Conservation (phyloP, 2,888 invertebrate genomes). For the Ariolimax columbianus region DNA sequence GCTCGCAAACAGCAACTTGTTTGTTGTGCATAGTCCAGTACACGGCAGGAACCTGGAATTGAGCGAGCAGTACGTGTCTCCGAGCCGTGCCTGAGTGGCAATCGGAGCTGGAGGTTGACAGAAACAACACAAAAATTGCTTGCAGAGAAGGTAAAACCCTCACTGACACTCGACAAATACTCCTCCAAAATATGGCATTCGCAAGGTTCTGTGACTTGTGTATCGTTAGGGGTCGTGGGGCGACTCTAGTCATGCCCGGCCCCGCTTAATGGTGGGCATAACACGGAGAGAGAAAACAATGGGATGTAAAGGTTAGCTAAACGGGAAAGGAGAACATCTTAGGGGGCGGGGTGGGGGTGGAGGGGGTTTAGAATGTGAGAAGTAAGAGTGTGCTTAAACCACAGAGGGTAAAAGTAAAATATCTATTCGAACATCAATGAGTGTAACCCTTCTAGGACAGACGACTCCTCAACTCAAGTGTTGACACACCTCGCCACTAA, state of each 20-base stretch:
- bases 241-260: neutral
- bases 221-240: neutral
- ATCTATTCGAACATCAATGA: too few relatives aligned
- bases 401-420: too few relatives aligned
- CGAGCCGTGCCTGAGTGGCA: neutral
- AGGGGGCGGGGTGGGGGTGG: too few relatives aligned
- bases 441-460: too few relatives aligned
- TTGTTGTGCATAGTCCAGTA: conserved; percentile 43
- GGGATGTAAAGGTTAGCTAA: too few relatives aligned
- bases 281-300: neutral
- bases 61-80: conserved; percentile 28
- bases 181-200: conserved; percentile 33
- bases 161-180: conserved; percentile 40
- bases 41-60: neutral
- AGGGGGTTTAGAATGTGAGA: too few relatives aligned
- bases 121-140: conserved; percentile 38
- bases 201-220: conserved; percentile 10
- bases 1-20: conserved; percentile 45
- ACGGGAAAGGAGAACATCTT: too few relatives aligned
- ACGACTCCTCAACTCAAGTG: too few relatives aligned
- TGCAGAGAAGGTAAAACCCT: conserved; percentile 44
- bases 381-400: too few relatives aligned
- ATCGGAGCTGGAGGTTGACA: conserved; percentile 23
- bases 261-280: neutral
- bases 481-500: too few relatives aligned